Percentiles rank a stretch among this genome's conserved stretches.
phyloP scores from a whole-genome alignment of 2,113 vertebrate genomes.

The Octodon degus region DNA sequence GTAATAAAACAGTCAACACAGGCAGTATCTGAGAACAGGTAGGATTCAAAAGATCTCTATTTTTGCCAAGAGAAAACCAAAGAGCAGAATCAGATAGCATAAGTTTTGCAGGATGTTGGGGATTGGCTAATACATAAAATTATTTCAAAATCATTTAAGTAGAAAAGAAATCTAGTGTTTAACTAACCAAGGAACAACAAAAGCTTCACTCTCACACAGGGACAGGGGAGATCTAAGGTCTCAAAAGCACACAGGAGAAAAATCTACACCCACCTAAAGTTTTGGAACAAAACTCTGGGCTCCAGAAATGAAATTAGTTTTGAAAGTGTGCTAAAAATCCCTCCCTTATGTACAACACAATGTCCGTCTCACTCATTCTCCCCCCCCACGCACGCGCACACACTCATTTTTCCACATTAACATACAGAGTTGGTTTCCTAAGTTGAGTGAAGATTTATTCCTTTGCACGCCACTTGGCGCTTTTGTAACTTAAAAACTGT shows the following conservation, averaged over 20 bases:
- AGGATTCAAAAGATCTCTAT: background rate
- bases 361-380: background rate
- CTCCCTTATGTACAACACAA: conserved; percentile 29
- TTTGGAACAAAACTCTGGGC: conserved; percentile 52
- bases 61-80: conserved; percentile 38
- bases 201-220: conserved; percentile 35
- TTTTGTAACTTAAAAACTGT: conserved; percentile 50
- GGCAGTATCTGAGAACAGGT: background rate
- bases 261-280: conserved; percentile 60
- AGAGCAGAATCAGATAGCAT: background rate
- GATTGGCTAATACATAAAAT: conserved; percentile 26
- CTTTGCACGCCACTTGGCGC: conserved; percentile 44
- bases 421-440: background rate
- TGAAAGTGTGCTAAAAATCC: conserved; percentile 62
- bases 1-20: conserved; percentile 60
- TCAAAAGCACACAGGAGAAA: conserved; percentile 24
- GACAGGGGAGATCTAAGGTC: conserved; percentile 40
- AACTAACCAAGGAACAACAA: conserved; percentile 64
- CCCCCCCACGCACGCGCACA: background rate
- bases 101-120: background rate
- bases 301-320: conserved; percentile 63
- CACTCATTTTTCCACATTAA: conserved; percentile 29
- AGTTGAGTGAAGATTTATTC: conserved; percentile 54
- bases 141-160: conserved; percentile 59
- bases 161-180: conserved; percentile 64